A percentile compares a stretch with the other conserved stretches of the same genome.
These are phyloP conservation scores for Tromatobia lineatoria DNA, from an alignment of 2,888 invertebrate genomes.

Conservation along the genomic window DNA sequence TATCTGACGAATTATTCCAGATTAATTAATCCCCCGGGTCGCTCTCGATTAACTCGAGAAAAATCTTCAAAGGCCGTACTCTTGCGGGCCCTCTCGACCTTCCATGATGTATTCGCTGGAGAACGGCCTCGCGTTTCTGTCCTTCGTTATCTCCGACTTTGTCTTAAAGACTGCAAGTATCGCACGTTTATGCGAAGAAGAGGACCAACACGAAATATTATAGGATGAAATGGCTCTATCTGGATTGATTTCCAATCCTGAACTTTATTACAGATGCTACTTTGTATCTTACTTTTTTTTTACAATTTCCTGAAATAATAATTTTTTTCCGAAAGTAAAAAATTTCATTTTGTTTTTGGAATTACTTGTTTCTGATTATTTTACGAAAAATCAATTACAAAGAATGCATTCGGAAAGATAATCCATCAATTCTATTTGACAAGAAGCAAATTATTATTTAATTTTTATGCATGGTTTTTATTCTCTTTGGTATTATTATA, in stretches of 20 bases:
- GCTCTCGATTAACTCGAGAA: conserved; percentile 35
- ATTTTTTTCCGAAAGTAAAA: too few species aligned
- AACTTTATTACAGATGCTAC: not conserved
- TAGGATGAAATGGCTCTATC: conserved; percentile 4
- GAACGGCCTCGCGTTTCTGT: conserved; percentile 10
- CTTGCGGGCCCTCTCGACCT: not conserved
- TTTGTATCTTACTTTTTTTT: too few species aligned
- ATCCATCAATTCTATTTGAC: too few species aligned
- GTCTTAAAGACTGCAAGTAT: conserved; percentile 29
- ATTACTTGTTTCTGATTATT: too few species aligned
- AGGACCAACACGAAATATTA: not conserved
- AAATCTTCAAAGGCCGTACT: conserved; percentile 44
- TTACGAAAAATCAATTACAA: too few species aligned
- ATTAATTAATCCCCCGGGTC: conserved; percentile 54
- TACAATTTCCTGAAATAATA: too few species aligned
- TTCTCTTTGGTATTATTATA: too few species aligned
- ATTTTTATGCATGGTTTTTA: too few species aligned
- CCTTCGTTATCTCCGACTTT: not conserved
- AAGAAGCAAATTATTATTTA: too few species aligned
- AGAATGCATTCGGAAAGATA: too few species aligned
- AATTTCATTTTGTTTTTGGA: too few species aligned
- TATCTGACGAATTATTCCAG: conserved; percentile 42
- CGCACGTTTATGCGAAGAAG: conserved; percentile 22
- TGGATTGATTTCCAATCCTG: not conserved
- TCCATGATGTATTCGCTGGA: conserved; percentile 26